These are phyloP conservation scores for Acanthurus leucopareius DNA, from an alignment of 2,797 vertebrate species.

Conservation along the genomic window DNA sequence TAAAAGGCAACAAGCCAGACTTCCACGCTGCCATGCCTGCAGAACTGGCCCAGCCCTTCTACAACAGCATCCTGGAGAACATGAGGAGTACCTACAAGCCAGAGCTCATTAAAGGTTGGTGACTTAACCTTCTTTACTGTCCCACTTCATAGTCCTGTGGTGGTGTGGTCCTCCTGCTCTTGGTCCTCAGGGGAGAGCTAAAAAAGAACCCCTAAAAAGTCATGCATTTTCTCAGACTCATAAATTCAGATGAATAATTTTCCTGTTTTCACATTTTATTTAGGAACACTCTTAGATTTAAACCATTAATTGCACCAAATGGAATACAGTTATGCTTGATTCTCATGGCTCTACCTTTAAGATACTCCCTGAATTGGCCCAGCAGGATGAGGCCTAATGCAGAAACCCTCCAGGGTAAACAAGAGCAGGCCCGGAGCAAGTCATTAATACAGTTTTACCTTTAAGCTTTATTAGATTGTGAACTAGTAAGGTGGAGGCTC, in stretches of 20 bases:
- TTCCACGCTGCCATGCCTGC: conserved; percentile 95
- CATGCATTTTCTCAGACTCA: not conserved
- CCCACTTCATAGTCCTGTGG: not conserved
- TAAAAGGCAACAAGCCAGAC: conserved; percentile 98
- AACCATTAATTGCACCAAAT: no score
- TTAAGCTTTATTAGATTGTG: no score
- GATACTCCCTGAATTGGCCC: no score
- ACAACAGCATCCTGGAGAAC: conserved; percentile 92
- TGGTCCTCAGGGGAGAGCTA: no score
- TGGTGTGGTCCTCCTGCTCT: not conserved
- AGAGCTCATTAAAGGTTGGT: conserved; percentile 92
- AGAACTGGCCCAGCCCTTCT: conserved; percentile 92
- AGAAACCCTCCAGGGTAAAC: no score
- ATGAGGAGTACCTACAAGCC: conserved; percentile 92
- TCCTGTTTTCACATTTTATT: not conserved
- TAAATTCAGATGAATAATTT: not conserved
- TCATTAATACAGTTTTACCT: no score
- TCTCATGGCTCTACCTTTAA: no score
- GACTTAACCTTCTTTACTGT: not conserved
- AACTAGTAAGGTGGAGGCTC: no score
- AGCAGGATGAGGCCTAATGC: no score
- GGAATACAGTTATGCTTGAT: no score
- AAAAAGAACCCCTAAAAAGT: not conserved
- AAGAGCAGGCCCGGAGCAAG: no score
- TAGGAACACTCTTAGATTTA: no score